These are phyloP conservation scores for cattle (Bos taurus) DNA, from an alignment of 2,113 vertebrate genomes.

Conservation along the genomic window DNA sequence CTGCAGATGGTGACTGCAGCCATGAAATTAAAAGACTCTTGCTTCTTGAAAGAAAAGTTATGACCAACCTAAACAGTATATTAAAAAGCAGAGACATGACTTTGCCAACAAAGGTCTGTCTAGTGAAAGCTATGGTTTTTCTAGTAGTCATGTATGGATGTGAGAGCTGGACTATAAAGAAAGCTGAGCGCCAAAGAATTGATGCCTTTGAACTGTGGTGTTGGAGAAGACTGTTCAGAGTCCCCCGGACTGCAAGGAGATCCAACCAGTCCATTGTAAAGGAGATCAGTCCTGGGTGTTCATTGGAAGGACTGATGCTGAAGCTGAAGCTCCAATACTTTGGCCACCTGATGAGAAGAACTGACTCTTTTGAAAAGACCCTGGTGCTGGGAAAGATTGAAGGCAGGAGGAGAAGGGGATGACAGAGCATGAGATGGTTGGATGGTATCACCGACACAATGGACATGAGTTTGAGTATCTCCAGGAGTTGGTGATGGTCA, in stretches of 20 bases:
- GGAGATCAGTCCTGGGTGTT: not conserved
- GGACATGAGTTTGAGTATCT: not conserved
- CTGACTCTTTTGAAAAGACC: not conserved
- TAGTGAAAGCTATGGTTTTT: not conserved
- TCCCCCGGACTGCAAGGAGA: not conserved
- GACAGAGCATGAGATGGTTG: not conserved
- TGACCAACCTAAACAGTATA: not conserved
- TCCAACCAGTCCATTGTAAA: not conserved
- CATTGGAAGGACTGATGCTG: not conserved
- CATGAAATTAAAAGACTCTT: not conserved
- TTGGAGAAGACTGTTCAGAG: not conserved
- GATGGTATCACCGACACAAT: not conserved
- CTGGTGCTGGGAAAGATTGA: not conserved
- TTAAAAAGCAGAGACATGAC: not conserved
- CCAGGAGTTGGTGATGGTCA: not conserved
- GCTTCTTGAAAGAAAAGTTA: not conserved
- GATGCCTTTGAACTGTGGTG: not conserved
- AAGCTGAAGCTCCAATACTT: not conserved
- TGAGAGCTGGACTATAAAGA: not conserved
- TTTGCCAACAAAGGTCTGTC: not conserved
- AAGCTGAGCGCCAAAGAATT: not conserved
- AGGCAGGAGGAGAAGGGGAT: not conserved
- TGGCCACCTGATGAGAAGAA: not conserved
- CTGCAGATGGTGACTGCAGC: not conserved
- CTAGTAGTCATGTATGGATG: not conserved